These are phyloP conservation scores for Leucoraja erinaceus DNA, from an alignment of 2,113 vertebrate species.

Conservation along the genomic window DNA sequence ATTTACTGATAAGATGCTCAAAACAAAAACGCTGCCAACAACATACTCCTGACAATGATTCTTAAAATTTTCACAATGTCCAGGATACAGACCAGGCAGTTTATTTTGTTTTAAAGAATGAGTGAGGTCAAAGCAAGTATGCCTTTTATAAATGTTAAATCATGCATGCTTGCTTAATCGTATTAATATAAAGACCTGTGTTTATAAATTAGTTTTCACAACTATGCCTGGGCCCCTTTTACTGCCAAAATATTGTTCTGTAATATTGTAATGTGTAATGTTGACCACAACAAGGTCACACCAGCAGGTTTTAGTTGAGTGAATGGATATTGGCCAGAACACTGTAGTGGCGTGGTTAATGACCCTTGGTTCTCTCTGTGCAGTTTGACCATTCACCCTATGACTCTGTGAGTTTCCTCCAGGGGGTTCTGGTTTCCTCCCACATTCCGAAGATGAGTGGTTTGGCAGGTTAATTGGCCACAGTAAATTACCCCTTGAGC, in stretches of 20 bases:
- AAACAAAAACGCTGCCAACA: background rate
- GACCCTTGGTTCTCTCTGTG: no score
- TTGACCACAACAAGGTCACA: background rate
- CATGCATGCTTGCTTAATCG: background rate
- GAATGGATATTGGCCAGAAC: background rate
- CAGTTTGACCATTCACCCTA: no score
- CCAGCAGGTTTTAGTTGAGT: background rate
- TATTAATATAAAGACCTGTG: background rate
- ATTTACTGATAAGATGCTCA: conserved; percentile 16
- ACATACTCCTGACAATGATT: background rate
- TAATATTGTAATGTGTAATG: background rate
- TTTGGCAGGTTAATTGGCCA: no score
- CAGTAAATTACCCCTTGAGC: no score
- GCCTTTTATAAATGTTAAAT: background rate
- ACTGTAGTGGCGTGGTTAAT: no score
- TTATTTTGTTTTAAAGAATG: background rate
- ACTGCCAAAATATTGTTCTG: background rate
- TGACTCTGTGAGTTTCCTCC: no score
- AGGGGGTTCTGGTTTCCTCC: no score
- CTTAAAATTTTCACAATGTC: background rate
- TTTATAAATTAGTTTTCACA: background rate
- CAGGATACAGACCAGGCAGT: background rate
- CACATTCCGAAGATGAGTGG: no score
- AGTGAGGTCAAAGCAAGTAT: background rate
- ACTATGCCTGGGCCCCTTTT: background rate